Percentiles rank a stretch among this genome's conserved stretches.
Conservation (phyloP, 1,140 invertebrate species). For the Dufourea novaeangliae region DNA sequence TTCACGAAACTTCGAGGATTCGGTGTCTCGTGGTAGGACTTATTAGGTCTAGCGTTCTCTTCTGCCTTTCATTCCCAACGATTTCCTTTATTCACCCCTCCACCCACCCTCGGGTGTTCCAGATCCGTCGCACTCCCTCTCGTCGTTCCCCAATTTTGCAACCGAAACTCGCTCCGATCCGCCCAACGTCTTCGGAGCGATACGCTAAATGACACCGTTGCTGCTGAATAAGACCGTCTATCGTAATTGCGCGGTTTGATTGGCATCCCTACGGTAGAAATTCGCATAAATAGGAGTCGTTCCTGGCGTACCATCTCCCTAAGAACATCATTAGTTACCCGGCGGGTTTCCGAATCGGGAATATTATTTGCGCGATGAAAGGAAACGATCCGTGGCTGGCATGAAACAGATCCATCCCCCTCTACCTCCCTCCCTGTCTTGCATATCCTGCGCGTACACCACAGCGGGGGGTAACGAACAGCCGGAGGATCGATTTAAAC, state of each 20-base stretch:
- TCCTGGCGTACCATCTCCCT: neutral
- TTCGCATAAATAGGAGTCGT: neutral
- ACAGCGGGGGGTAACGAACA: neutral
- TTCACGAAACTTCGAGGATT: too few relatives aligned
- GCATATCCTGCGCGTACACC: neutral
- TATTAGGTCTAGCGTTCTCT: too few relatives aligned
- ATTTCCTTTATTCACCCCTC: too few relatives aligned
- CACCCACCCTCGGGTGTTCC: too few relatives aligned
- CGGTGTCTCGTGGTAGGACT: too few relatives aligned
- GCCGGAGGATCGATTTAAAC: neutral
- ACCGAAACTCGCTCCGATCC: too few relatives aligned
- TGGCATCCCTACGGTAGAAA: neutral
- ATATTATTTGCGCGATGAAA: conserved; percentile 7
- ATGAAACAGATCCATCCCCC: neutral
- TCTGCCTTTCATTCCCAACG: too few relatives aligned
- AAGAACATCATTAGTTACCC: conserved; percentile 20
- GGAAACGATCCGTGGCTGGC: conserved; percentile 1
- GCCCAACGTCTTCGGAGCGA: too few relatives aligned
- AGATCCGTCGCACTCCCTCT: too few relatives aligned
- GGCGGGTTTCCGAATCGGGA: neutral
- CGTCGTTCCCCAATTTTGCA: too few relatives aligned
- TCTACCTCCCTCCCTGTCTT: neutral
- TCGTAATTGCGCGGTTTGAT: conserved; percentile 10
- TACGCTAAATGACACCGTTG: neutral
- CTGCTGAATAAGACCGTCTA: neutral